Evolutionary conservation across 1,140 invertebrate genomes (phyloP).

Genomic region (Neelides sp.): DNA sequence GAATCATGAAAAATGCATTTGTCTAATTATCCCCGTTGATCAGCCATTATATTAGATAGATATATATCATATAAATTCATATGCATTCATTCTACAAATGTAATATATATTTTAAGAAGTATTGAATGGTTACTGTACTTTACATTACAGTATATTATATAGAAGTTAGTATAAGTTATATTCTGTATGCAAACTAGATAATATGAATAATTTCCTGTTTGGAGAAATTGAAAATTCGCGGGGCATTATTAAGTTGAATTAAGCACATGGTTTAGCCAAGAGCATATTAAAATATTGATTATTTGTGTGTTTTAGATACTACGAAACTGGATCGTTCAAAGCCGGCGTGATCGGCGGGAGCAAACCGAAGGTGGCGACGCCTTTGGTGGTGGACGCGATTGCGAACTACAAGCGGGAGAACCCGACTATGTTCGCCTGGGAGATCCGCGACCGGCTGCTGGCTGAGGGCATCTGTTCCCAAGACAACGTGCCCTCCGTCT

Average conservation of each 20-base stretch:
- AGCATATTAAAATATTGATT: conserved; percentile 9
- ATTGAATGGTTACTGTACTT: no score
- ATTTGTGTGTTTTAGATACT: conserved; percentile 57
- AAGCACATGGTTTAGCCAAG: no score
- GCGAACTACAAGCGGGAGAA: conserved; percentile 97
- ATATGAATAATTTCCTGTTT: no score
- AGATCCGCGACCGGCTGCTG: conserved; percentile 90
- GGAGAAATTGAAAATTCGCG: neutral
- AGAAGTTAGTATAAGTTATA: no score
- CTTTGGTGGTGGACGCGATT: conserved; percentile 95
- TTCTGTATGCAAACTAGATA: no score
- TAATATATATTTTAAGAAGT: no score
- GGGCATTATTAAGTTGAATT: neutral
- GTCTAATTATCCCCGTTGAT: no score
- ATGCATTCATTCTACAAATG: no score
- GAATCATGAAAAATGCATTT: no score
- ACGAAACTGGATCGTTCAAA: conserved; percentile 96
- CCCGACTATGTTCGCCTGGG: conserved; percentile 99
- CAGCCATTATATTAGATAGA: no score
- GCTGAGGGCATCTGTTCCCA: conserved; percentile 94
- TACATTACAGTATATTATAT: no score
- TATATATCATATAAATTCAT: no score
- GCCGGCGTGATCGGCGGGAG: conserved; percentile 97
- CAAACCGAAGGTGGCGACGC: conserved; percentile 98
- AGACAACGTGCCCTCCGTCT: conserved; percentile 97